Evolutionary conservation across 2,888 invertebrate genomes (phyloP).

Genomic region (Epistrophe eligans): DNA sequence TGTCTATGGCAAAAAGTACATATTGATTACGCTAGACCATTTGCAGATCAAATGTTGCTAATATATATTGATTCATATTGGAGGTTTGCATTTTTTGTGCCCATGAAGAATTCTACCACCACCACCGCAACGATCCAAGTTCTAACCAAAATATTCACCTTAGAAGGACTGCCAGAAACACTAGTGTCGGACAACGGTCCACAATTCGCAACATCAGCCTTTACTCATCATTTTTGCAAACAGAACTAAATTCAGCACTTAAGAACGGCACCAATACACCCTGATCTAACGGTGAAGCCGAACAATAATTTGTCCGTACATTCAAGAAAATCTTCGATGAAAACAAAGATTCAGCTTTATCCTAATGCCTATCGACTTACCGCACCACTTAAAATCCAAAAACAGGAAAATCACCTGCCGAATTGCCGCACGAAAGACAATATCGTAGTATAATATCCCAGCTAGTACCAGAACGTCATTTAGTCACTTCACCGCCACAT

Average conservation of each 20-base stretch:
- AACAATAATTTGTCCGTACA: constrained; percentile 52
- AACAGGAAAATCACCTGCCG: constrained; percentile 23
- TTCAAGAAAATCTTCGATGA: constrained; percentile 13
- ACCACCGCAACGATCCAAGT: constrained; percentile 22
- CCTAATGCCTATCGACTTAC: background rate
- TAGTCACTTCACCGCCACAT: background rate
- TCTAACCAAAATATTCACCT: constrained; percentile 19
- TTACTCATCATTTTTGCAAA: constrained; percentile 71
- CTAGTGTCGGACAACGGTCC: constrained; percentile 77
- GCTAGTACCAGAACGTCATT: background rate
- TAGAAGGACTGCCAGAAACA: constrained; percentile 60
- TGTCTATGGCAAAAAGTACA: constrained; percentile 42
- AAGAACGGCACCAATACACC: constrained; percentile 74
- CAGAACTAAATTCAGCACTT: constrained; percentile 76
- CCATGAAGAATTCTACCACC: constrained; percentile 30
- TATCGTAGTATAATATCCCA: constrained; percentile 16
- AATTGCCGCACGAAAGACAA: constrained; percentile 2
- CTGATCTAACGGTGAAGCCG: constrained; percentile 75
- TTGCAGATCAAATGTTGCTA: constrained; percentile 52
- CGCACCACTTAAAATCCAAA: constrained; percentile 6
- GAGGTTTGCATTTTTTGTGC: constrained; percentile 44
- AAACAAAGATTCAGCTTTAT: background rate
- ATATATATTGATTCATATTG: constrained; percentile 57
- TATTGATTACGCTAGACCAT: constrained; percentile 48
- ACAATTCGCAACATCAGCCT: constrained; percentile 71